Percentiles rank a stretch among this genome's conserved stretches.
phyloP scores from a whole-genome alignment of 2,797 vertebrate species.

The Heterohyrax brucei region DNA sequence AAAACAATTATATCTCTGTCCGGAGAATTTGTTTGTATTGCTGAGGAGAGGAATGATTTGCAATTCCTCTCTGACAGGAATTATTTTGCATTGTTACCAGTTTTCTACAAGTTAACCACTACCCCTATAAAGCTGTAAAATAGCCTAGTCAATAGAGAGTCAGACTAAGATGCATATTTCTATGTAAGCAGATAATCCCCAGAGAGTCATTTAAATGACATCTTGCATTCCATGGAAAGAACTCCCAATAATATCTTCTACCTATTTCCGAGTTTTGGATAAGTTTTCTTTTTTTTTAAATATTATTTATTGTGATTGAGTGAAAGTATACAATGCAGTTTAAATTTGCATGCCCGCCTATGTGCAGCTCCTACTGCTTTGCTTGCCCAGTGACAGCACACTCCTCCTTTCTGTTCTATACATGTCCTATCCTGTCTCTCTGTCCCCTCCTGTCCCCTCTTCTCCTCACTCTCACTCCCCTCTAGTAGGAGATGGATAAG shows the following conservation, averaged over 20 bases:
- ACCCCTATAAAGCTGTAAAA: not conserved
- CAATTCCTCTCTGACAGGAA: not conserved
- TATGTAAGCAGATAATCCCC: conserved; percentile 1
- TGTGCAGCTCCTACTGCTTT: too few relatives aligned
- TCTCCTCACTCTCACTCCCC: too few relatives aligned
- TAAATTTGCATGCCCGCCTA: too few relatives aligned
- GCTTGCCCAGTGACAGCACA: too few relatives aligned
- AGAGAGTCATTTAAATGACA: not conserved
- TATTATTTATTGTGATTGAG: too few relatives aligned
- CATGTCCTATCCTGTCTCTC: too few relatives aligned
- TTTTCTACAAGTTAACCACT: conserved; percentile 21
- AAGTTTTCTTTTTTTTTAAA: not conserved
- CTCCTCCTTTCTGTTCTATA: too few relatives aligned
- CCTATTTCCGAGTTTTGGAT: conserved; percentile 29
- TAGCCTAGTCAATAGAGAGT: not conserved
- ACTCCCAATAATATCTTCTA: not conserved
- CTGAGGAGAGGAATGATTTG: conserved; percentile 36
- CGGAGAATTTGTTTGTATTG: conserved; percentile 21
- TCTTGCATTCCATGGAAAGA: not conserved
- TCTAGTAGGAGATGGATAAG: too few relatives aligned
- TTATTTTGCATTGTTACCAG: not conserved
- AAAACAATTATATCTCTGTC: not conserved
- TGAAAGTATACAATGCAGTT: too few relatives aligned
- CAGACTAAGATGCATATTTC: not conserved
- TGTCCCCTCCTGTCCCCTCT: too few relatives aligned